Evolutionary conservation across 2,888 invertebrate species (phyloP).

Genomic region (Linnaemya vulpina): DNA sequence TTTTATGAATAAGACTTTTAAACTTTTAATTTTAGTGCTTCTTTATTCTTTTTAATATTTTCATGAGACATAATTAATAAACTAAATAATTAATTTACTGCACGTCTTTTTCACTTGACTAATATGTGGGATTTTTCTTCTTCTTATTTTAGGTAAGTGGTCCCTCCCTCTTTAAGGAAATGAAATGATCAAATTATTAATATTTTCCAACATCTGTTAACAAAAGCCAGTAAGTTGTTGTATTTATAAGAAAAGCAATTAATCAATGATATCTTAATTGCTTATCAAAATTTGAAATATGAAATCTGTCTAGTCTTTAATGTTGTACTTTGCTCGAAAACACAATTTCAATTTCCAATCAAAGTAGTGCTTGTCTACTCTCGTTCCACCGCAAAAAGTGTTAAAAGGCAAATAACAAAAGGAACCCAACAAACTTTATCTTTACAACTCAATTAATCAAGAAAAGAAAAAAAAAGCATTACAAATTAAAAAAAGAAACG

Average conservation of each 20-base stretch:
- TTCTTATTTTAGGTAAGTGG: slow-evolving; percentile 63
- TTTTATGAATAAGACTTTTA: no score
- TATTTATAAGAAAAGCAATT: slow-evolving; percentile 18
- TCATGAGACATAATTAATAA: no score
- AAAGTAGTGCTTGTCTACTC: neutral
- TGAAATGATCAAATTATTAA: neutral
- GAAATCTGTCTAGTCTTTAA: neutral
- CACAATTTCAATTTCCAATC: slow-evolving; percentile 22
- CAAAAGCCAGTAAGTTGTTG: slow-evolving; percentile 52
- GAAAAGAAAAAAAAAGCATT: slow-evolving; percentile 9
- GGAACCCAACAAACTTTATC: slow-evolving; percentile 25
- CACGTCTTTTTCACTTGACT: neutral
- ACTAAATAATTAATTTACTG: neutral
- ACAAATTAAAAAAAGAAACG: no score
- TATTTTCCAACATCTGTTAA: slow-evolving; percentile 1
- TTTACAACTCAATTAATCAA: slow-evolving; percentile 31
- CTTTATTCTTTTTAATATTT: no score
- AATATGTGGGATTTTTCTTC: slow-evolving; percentile 15
- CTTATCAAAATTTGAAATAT: neutral
- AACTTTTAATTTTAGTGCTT: no score
- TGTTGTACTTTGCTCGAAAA: neutral
- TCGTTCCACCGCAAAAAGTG: slow-evolving; percentile 31
- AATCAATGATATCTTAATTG: slow-evolving; percentile 25
- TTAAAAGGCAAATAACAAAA: slow-evolving; percentile 45
- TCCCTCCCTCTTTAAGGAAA: neutral